Evolutionary conservation across 2,113 vertebrate species (phyloP).

Genomic region (Sorex fumeus): DNA sequence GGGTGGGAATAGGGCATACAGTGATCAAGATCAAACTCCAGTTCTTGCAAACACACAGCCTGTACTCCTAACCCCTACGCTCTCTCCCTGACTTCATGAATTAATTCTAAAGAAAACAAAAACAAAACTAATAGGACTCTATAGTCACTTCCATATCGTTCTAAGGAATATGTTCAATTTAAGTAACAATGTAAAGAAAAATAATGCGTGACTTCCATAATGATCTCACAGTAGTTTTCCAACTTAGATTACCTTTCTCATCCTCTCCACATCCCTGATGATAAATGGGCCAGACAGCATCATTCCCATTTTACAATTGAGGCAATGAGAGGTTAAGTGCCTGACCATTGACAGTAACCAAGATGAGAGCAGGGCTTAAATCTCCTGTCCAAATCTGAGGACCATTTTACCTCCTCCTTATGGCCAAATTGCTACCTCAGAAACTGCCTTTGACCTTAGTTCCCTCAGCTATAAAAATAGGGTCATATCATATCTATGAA

Average conservation of each 20-base stretch:
- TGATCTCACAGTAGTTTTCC: not conserved
- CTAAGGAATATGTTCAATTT: not conserved
- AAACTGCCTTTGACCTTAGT: slow-evolving; percentile 50
- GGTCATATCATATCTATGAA: slow-evolving; percentile 36
- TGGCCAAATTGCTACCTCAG: slow-evolving; percentile 67
- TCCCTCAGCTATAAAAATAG: slow-evolving; percentile 55
- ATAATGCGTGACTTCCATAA: not conserved
- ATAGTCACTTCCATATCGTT: not conserved
- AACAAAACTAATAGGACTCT: not conserved
- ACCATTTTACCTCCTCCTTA: slow-evolving; percentile 62
- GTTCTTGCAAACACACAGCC: too few relatives aligned
- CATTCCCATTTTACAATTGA: slow-evolving; percentile 41
- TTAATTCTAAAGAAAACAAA: slow-evolving; percentile 10
- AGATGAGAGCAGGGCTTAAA: slow-evolving; percentile 13
- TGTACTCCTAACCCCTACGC: too few relatives aligned
- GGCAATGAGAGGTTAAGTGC: slow-evolving; percentile 54
- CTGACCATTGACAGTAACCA: not conserved
- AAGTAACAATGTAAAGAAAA: slow-evolving; percentile 22
- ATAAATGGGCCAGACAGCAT: slow-evolving; percentile 18
- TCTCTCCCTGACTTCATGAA: too few relatives aligned
- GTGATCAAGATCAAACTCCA: too few relatives aligned
- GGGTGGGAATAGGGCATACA: too few relatives aligned
- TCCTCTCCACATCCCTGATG: slow-evolving; percentile 35
- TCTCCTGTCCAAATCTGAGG: slow-evolving; percentile 19
- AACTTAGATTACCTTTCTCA: slow-evolving; percentile 25